These are phyloP conservation scores for Ctenopoma multispine DNA, from an alignment of 2,797 vertebrate genomes.

Conservation along the genomic window DNA sequence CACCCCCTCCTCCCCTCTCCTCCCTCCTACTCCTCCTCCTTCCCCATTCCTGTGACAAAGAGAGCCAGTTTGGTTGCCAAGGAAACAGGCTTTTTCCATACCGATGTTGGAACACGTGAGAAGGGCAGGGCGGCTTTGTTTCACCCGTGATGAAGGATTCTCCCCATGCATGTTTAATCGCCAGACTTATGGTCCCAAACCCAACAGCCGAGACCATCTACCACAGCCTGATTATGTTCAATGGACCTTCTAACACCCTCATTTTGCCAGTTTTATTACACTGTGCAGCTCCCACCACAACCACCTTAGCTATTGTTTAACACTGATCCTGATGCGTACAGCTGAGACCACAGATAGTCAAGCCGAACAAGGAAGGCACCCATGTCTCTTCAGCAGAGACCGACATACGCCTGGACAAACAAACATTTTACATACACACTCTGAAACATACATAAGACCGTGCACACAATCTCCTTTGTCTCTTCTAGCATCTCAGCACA, in stretches of 20 bases:
- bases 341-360: constrained; percentile 77
- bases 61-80: constrained; percentile 80
- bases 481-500: constrained; percentile 66
- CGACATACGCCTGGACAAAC: constrained; percentile 61
- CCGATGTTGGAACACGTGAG: constrained; percentile 76
- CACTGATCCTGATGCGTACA: constrained; percentile 62
- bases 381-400: constrained; percentile 34
- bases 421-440: constrained; percentile 59
- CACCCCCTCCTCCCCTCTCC: constrained; percentile 23
- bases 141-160: constrained; percentile 77
- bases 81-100: constrained; percentile 80
- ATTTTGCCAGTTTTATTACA: constrained; percentile 72
- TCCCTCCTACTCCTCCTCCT: constrained; percentile 52
- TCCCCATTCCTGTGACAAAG: constrained; percentile 77
- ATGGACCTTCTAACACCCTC: constrained; percentile 75
- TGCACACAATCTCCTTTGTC: constrained; percentile 71
- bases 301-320: constrained; percentile 72
- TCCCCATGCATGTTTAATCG: constrained; percentile 81
- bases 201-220: constrained; percentile 70
- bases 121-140: constrained; percentile 80
- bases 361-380: constrained; percentile 68
- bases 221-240: constrained; percentile 77
- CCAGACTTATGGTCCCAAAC: constrained; percentile 74
- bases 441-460: constrained; percentile 38
- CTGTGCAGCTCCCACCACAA: constrained; percentile 65